A percentile compares a stretch with the other conserved stretches of the same genome.
These are phyloP conservation scores for Lanius ludovicianus DNA, from an alignment of 2,113 vertebrate genomes.

Conservation along the genomic window DNA sequence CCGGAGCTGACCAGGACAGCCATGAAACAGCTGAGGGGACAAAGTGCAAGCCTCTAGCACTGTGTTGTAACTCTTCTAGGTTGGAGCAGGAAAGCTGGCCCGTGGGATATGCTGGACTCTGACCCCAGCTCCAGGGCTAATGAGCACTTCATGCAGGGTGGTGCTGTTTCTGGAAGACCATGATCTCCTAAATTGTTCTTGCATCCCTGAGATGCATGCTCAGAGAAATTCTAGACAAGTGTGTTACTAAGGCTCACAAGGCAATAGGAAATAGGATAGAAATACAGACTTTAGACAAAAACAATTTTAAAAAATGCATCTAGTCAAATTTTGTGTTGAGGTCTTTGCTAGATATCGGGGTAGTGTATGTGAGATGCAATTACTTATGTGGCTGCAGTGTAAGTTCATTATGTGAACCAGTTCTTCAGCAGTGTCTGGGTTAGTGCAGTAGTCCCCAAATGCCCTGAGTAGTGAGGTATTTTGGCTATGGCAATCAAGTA, in stretches of 20 bases:
- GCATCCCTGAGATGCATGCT: background rate
- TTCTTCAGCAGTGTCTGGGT: background rate
- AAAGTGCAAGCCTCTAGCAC: background rate
- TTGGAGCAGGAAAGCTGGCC: background rate
- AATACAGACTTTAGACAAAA: background rate
- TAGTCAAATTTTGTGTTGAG: background rate
- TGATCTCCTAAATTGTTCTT: background rate
- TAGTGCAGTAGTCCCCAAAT: background rate
- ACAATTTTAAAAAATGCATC: background rate
- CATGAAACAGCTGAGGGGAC: accelerated
- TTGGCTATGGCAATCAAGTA: background rate
- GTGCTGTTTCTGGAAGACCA: background rate
- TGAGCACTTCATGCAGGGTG: background rate
- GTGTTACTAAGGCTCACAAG: background rate
- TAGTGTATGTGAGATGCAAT: accelerated
- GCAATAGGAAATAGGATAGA: background rate
- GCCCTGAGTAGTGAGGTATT: background rate
- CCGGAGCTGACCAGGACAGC: background rate
- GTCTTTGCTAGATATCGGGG: background rate
- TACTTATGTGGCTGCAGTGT: background rate
- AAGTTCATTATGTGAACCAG: background rate
- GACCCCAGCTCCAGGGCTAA: background rate
- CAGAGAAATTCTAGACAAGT: background rate
- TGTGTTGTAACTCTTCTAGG: accelerated
- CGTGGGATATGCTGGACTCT: accelerated